These are phyloP conservation scores for Machaerirhynchus nigripectus DNA, from an alignment of 2,113 vertebrate genomes.

Conservation along the genomic window DNA sequence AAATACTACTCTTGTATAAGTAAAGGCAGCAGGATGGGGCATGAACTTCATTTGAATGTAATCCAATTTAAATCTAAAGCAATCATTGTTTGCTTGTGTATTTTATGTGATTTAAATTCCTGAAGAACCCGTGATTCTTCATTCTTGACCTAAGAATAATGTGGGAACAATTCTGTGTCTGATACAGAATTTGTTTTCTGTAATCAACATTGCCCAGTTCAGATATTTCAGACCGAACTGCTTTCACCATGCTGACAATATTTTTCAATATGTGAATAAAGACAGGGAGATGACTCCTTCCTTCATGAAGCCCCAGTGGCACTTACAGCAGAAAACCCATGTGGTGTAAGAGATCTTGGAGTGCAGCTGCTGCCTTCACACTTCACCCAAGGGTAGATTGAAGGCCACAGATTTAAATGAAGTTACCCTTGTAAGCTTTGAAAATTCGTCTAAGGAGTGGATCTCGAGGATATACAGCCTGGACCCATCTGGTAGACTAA, in stretches of 20 bases:
- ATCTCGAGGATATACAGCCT: not conserved
- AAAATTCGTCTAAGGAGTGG: not conserved
- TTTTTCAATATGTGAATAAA: not conserved
- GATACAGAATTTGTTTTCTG: not conserved
- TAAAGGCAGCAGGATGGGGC: not conserved
- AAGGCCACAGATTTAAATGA: not conserved
- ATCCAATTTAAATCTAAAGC: conserved; percentile 8
- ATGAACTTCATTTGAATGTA: not conserved
- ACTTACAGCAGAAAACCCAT: not conserved
- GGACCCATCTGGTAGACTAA: not conserved
- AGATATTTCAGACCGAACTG: not conserved
- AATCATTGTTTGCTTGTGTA: not conserved
- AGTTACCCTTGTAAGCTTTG: not conserved
- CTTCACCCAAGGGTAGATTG: not conserved
- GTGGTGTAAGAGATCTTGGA: not conserved
- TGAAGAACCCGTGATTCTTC: not conserved
- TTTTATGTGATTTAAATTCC: not conserved
- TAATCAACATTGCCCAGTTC: not conserved
- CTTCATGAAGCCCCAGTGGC: not conserved
- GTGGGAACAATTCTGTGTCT: not conserved
- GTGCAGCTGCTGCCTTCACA: not conserved
- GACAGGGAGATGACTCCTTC: not conserved
- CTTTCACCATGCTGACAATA: not conserved
- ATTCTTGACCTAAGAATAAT: not conserved
- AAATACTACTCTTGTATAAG: not conserved